Evolutionary conservation across 1,140 invertebrate genomes (phyloP), one percentile per base, ranked within the genome.

Genomic region (Brachionus sp.): DNA sequence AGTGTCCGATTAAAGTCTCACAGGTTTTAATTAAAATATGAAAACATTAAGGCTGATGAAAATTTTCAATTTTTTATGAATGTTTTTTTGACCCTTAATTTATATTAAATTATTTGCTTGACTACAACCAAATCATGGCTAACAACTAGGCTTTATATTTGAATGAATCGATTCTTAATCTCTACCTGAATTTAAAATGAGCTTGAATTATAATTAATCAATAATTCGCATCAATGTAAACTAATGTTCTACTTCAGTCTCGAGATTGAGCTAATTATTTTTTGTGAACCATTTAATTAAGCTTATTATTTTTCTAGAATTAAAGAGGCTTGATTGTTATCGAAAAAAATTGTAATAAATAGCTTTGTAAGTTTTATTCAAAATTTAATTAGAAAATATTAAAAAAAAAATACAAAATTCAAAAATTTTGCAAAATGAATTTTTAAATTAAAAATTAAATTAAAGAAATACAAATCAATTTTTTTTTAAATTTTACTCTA

Each of bases 131-230:
- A 70, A 70, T 37, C 66, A 70, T 70, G 66, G 37, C 66, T 70
- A 70, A 70, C 66, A 70, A 70, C 66, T 33, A 70, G 37, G 6
- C 35, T 10, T 37, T 33, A 39, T 39, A 19, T 39, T 19, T 39
- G 29, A 2, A 29, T 44, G 33, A 33, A 33, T 66, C n/a, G 33
- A 33, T 33, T 66, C 66, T 70, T 70, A 70, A 70, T 70, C 66
- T 70, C 66, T 70, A 70, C 66, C 37, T 39, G 29, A 70, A 70
- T 39, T 70, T 70, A 35, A 70, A 70, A 70, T 39, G 66, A 70
- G 66, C 66, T 70, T 42, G 23, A 70, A 70, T 70, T 70, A 70
- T 70, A 70, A 70, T 70, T 70, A 70, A 70, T 70, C 66, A 70
- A 70, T 70, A 37, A 70, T 37, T 70, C 29, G 19, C 35, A 39